These are phyloP conservation scores for Lucinisca nassula DNA, from an alignment of 2,888 invertebrate species.

Conservation along the genomic window DNA sequence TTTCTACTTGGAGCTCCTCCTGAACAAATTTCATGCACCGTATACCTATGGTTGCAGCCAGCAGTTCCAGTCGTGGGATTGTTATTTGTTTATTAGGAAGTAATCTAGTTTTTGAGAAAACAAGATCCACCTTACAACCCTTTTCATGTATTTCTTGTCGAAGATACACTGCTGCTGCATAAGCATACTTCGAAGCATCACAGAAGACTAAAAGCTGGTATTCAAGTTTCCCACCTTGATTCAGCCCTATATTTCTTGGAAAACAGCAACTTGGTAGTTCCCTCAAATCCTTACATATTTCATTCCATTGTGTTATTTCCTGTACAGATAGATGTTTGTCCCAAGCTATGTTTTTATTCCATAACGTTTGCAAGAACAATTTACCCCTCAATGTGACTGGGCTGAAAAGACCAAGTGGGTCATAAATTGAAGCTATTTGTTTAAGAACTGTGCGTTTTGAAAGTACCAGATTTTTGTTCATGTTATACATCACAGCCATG, in stretches of 20 bases:
- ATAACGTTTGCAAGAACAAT: neutral
- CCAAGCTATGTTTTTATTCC: neutral
- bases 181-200: constrained; percentile 9
- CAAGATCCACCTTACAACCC: neutral
- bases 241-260: neutral
- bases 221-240: too few relatives aligned
- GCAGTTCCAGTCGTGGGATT: neutral
- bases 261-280: neutral
- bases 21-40: constrained; percentile 12
- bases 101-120: neutral
- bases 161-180: constrained; percentile 1
- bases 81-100: neutral
- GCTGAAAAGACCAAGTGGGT: neutral
- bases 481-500: neutral
- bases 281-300: neutral
- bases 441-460: constrained; percentile 1
- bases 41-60: neutral
- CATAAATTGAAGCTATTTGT: neutral
- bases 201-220: neutral
- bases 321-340: neutral
- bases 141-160: neutral
- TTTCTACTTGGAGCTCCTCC: neutral
- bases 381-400: neutral
- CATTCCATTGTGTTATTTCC: neutral
- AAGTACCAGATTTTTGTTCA: neutral